A percentile compares a stretch with the other conserved stretches of the same genome.
Evolutionary conservation across 2,113 vertebrate species (phyloP).

Genomic region (Castor canadensis): DNA sequence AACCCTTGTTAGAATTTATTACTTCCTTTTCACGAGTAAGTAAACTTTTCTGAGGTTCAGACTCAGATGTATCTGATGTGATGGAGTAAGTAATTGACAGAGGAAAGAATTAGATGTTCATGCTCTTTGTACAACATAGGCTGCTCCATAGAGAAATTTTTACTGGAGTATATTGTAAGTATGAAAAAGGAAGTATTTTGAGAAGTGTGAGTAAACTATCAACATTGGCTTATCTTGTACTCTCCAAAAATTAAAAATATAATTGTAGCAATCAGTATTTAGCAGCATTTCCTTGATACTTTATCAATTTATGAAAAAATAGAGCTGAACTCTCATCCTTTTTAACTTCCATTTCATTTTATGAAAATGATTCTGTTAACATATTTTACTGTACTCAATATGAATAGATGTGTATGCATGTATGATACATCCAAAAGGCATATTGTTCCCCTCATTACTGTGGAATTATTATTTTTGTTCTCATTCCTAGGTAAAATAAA

Average conservation of each 20-base stretch:
- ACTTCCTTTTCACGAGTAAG: background rate
- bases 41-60: background rate
- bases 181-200: background rate
- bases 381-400: background rate
- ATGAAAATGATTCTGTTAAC: constrained; percentile 11
- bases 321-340: background rate
- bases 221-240: background rate
- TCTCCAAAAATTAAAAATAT: background rate
- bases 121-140: background rate
- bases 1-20: background rate
- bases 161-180: too few species aligned
- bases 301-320: background rate
- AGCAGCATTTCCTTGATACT: background rate
- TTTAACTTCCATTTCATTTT: background rate
- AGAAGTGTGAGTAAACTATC: background rate
- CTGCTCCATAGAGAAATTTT: too few species aligned
- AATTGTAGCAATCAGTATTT: background rate
- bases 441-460: background rate
- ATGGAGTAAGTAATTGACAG: background rate
- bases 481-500: constrained; percentile 58
- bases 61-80: background rate
- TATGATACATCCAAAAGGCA: background rate
- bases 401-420: background rate
- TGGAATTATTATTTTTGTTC: background rate
- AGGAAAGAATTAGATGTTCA: background rate